Base-by-base conservation (phyloP, 2,888 invertebrate genomes). In the Hydraecia micacea region DNA sequence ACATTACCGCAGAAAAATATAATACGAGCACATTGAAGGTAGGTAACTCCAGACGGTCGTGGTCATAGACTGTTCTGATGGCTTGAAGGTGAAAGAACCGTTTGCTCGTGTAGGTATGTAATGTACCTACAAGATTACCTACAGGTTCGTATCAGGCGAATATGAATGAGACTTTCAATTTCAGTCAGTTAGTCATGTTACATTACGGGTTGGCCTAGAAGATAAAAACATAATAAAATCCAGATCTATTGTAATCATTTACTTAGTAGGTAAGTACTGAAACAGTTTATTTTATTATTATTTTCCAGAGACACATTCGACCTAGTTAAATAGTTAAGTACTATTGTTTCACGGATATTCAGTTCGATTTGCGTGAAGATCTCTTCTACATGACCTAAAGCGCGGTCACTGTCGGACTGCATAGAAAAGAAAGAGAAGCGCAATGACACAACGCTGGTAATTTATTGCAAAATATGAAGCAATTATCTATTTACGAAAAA, bases 1-100 rank as follows among this genome's bases (percentile, higher is more conserved):
- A 78, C 79, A 81, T 78, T 76, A 67, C 63, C 65, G 65, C 21
- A 25, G 62, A 49, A 60, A 82, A 58, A 70, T 55, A 36, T 6
- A 58, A 18, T 75, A 49, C 25, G 68, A 75, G 62, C 32, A 74
- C 18, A 65, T n/a, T 58, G n/a, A 42, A 73, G 52, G 46, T 13
- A 73, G 52, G 46, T 46, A 25, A 46, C 13, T 15, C 32, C 28
- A 68, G 13, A 15, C 1, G 36, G 8, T 49, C 8, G 49, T 21
- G 49, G 32, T 42, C 28, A 28, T 9, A 65, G 21, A 36, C 36
- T 25, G 28, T n/a, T n/a, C 9, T 8, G 28, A 55, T n/a, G 8
- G 39, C 42, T 75, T 62, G n/a, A 36, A 77, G 8, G 32, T 9
- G 68, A 32, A 13, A 60, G 0, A 42, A 77, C 39, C 21, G 1